A percentile compares a stretch with the other conserved stretches of the same genome.
phyloP scores from a whole-genome alignment of 2,888 invertebrate genomes.

The Zygogramma bicolorata region DNA sequence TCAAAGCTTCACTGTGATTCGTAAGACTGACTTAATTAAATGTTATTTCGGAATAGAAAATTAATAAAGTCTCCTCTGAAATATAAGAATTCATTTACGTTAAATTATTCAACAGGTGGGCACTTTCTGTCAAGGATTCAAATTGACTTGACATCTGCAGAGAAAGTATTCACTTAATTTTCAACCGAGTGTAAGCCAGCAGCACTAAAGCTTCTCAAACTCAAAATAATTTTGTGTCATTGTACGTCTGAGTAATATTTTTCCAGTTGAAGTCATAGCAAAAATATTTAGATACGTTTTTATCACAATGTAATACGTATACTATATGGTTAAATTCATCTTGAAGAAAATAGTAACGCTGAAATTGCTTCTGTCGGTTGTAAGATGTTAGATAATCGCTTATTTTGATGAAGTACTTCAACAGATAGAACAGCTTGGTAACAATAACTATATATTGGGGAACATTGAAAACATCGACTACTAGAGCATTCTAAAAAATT shows the following conservation, averaged over 20 bases:
- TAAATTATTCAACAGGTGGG: conserved; percentile 1
- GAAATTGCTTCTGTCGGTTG: conserved; percentile 62
- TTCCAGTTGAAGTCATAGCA: conserved; percentile 62
- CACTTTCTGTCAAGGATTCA: background rate
- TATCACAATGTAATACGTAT: conserved; percentile 64
- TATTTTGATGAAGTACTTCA: conserved; percentile 45
- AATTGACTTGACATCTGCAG: background rate
- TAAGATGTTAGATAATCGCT: conserved; percentile 62
- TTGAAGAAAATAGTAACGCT: conserved; percentile 51
- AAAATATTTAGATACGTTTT: conserved; percentile 65
- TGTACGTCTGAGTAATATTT: conserved; percentile 62
- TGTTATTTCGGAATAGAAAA: conserved; percentile 66
- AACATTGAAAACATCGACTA: conserved; percentile 65
- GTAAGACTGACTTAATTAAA: conserved; percentile 70
- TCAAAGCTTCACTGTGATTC: conserved; percentile 72
- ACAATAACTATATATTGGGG: conserved; percentile 59
- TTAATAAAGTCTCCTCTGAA: conserved; percentile 55
- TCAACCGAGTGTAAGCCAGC: conserved; percentile 55
- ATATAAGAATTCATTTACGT: conserved; percentile 44
- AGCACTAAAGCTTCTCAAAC: conserved; percentile 60
- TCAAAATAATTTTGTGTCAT: conserved; percentile 60
- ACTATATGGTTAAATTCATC: conserved; percentile 52
- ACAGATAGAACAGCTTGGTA: conserved; percentile 51
- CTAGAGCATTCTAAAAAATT: conserved; percentile 64
- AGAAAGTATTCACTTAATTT: conserved; percentile 10